phyloP scores from a whole-genome alignment of 1,140 invertebrate genomes.

The Manduca sexta region DNA sequence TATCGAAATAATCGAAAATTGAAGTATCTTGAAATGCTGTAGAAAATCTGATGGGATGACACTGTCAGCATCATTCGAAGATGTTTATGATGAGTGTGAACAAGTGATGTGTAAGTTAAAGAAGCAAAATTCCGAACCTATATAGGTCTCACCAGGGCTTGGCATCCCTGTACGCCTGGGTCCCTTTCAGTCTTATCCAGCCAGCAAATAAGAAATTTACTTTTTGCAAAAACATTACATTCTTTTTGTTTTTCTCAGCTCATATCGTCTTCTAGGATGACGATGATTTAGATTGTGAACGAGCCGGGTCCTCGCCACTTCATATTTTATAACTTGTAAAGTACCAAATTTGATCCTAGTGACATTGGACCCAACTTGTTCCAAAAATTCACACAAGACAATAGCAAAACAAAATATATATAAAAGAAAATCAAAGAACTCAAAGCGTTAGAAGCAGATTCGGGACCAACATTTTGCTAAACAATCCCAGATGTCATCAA shows the following conservation, averaged over 20 bases:
- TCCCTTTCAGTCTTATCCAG: conserved; percentile 71
- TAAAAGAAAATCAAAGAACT: background rate
- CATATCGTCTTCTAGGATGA: conserved; percentile 18
- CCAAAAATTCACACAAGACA: background rate
- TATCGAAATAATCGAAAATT: conserved; percentile 2
- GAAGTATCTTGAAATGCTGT: conserved; percentile 7
- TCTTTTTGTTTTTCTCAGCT: conserved; percentile 36
- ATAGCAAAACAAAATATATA: background rate
- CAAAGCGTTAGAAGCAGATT: background rate
- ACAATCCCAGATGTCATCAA: too few species aligned
- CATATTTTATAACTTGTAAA: too few species aligned
- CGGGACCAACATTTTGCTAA: background rate
- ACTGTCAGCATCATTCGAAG: conserved; percentile 8
- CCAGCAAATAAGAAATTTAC: conserved; percentile 70
- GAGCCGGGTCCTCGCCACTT: too few species aligned
- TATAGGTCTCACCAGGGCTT: conserved; percentile 74
- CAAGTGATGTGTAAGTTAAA: conserved; percentile 37
- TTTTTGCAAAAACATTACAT: conserved; percentile 70
- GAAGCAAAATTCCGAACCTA: conserved; percentile 71
- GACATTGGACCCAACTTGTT: too few species aligned
- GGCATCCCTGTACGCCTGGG: conserved; percentile 72
- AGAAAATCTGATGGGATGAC: conserved; percentile 14
- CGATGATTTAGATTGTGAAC: conserved; percentile 11
- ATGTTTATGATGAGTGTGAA: conserved; percentile 18
- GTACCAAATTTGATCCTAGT: too few species aligned